Evolutionary conservation across 2,888 invertebrate species (phyloP), one percentile per base, ranked within the genome.

Genomic region (Drosophila fulvimacula): DNA sequence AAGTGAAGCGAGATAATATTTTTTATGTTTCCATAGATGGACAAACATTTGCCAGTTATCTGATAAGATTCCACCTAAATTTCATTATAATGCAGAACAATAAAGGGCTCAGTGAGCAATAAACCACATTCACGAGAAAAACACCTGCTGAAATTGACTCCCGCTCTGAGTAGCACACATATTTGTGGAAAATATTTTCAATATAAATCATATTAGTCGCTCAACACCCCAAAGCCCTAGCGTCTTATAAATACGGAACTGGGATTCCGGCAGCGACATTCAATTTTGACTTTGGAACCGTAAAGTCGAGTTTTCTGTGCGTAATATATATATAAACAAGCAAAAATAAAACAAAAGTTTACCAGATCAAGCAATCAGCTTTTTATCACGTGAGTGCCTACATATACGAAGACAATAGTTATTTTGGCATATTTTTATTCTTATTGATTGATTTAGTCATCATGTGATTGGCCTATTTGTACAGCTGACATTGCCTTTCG

Each of bases 1-100:
- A 60, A 59, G 61, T 56, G 36, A 46, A 44, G 34, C 21, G 6
- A 38, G 69, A 62, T 76, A 61, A 66, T 51, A 39, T 30, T 17
- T 11, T 78, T 65, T 73, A 79, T 77, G 66, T 65, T 64, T 53
- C 42, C 70, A 81, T 76, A 78, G 79, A 73, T 46, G 49, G 66
- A 48, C 69, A 80, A 80, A 76, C 73, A 81, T 83, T 83, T 82
- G 48, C 55, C 19, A 36, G 21, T 51, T 53, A 85, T 80, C 86
- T 82, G 62, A 59, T 62, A 36, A 34, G 65, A 69, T 76, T 82
- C 74, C 60, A 60, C 41, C 62, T 76, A 85, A 73, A 73, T 70
- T 55, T 36, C 5, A 21, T 48, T 24, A n/a, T 71, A 74, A 59
- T 56, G 53, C 44, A 61, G 55, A 61, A 48, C 63, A 55, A 67